Evolutionary conservation across 1,140 invertebrate species (phyloP).

Genomic region (Caerostris extrusa): DNA sequence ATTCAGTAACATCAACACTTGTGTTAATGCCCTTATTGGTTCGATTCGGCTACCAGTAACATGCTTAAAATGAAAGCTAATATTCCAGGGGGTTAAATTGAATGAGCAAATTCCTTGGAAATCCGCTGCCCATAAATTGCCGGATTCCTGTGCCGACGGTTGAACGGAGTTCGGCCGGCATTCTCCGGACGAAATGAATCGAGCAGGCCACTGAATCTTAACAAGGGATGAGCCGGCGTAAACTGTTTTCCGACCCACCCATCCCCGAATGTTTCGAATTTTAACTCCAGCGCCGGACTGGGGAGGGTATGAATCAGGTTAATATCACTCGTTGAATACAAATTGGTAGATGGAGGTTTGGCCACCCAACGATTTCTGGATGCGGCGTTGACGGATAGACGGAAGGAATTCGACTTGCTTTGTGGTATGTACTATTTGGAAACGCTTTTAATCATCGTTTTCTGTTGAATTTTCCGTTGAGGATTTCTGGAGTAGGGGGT

Average conservation of each 20-base stretch:
- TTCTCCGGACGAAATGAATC: conserved; percentile 37
- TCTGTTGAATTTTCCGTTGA: conserved; percentile 1
- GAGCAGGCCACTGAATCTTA: conserved; percentile 51
- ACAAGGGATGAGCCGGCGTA: conserved; percentile 23
- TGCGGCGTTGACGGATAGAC: conserved; percentile 1
- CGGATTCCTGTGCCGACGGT: not conserved
- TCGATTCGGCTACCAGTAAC: not conserved
- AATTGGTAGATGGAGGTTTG: not conserved
- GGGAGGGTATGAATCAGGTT: conserved; percentile 52
- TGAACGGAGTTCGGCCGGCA: not conserved
- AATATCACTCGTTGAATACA: conserved; percentile 58
- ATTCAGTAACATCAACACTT: no score
- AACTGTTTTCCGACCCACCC: not conserved
- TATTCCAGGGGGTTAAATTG: not conserved
- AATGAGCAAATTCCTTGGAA: conserved; percentile 25
- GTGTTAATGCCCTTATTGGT: no score
- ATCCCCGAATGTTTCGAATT: conserved; percentile 60
- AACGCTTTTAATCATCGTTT: conserved; percentile 43
- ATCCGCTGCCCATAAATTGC: conserved; percentile 54
- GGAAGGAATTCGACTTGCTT: conserved; percentile 1
- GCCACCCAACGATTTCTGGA: not conserved
- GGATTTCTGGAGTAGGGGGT: not conserved
- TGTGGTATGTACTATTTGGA: conserved; percentile 26
- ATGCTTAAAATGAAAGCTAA: not conserved
- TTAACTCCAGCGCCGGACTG: conserved; percentile 7